phyloP scores from a whole-genome alignment of 2,113 vertebrate genomes.

The Psittacara wagleri region DNA sequence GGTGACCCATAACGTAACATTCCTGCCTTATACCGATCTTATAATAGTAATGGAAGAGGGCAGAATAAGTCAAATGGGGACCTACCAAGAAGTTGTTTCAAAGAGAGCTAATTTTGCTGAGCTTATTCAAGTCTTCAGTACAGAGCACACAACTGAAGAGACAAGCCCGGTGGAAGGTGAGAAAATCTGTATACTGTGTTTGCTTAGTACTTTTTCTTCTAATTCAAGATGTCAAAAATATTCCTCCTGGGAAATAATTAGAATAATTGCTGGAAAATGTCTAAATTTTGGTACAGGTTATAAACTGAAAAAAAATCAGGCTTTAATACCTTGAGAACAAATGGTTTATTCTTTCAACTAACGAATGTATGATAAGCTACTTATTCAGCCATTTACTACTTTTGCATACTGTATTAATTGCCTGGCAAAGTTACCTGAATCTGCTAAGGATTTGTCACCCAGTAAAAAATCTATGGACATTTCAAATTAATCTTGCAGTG shows the following conservation, averaged over 20 bases:
- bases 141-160: background rate
- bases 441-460: background rate
- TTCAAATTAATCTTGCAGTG: background rate
- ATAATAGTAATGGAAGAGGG: constrained; percentile 54
- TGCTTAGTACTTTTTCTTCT: background rate
- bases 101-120: constrained; percentile 27
- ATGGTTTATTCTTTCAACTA: background rate
- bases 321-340: background rate
- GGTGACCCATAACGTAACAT: constrained; percentile 53
- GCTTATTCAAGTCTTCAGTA: constrained; percentile 2
- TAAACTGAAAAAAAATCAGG: background rate
- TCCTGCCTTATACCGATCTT: constrained; percentile 46
- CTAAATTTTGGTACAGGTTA: background rate
- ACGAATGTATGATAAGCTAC: background rate
- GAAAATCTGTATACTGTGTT: background rate
- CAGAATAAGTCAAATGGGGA: constrained; percentile 36
- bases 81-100: constrained; percentile 44
- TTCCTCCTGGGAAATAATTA: background rate
- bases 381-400: background rate
- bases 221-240: background rate
- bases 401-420: background rate
- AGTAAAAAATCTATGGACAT: background rate
- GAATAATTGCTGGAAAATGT: background rate
- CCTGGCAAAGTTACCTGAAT: background rate
- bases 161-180: background rate